These are phyloP conservation scores for Hypocryptadius cinnamomeus DNA, from an alignment of 2,113 vertebrate species.

Conservation along the genomic window DNA sequence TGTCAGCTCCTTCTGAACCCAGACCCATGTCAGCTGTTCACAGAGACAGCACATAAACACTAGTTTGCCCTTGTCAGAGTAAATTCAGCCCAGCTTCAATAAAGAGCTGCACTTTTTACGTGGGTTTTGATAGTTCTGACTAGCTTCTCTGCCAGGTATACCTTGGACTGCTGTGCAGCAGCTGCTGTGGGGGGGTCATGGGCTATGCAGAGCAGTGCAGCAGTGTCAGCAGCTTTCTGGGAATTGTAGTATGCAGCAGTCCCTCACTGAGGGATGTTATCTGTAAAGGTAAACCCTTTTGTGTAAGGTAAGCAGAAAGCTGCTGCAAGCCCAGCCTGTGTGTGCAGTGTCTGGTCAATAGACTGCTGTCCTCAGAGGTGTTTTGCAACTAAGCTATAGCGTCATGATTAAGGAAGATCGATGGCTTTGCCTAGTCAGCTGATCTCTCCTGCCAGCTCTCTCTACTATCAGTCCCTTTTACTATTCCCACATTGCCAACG, in stretches of 20 bases:
- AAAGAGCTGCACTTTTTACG: neutral
- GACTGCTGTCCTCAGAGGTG: neutral
- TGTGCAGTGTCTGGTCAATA: neutral
- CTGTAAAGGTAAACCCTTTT: neutral
- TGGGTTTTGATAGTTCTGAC: neutral
- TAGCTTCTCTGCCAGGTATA: neutral
- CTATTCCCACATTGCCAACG: neutral
- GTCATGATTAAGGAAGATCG: fast-evolving
- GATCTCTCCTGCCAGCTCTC: neutral
- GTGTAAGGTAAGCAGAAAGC: neutral
- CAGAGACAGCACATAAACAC: neutral
- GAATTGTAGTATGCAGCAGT: neutral
- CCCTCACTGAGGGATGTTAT: neutral
- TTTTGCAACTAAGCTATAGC: neutral
- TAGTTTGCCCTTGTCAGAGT: neutral
- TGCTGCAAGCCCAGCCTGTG: neutral
- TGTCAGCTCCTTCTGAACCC: neutral
- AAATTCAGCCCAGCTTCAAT: neutral
- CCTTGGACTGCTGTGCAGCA: neutral
- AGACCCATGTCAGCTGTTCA: neutral
- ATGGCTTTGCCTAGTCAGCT: neutral
- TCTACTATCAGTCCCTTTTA: neutral
- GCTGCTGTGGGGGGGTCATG: neutral
- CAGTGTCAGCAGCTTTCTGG: neutral
- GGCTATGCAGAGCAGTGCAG: neutral